Base-by-base conservation (phyloP, 1,140 invertebrate species). In the Drosophila micromelanica region DNA sequence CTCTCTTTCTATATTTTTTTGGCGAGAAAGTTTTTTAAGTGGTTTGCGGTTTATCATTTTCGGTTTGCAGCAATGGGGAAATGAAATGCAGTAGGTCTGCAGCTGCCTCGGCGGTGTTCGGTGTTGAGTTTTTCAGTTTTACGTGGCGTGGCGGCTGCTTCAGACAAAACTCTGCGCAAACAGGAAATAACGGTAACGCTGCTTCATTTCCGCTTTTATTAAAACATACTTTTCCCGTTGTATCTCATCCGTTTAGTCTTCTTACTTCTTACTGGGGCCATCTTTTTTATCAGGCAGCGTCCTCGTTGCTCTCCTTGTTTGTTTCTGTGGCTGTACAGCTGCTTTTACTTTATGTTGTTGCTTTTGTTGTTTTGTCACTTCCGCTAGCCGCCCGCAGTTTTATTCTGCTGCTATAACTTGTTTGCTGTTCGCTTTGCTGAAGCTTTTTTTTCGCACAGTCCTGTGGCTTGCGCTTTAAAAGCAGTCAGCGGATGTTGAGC, bases 161-260 rank as follows among this genome's bases (percentile, higher is more conserved):
- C 84, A 78, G 89, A 89, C 80, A 84, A 72, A 89, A 89, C 85
- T 90, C 76, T 70, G 76, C 76, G 67, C 76, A 80, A 90, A 84
- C 85, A 84, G 84, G 84, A 89, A 89, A 89, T 89, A 90, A 89
- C 80, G 84, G 84, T 89, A 89, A 84, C 84, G 84, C 80, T 84
- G 84, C 76, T 90, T 89, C 84, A 89, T 89, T 90, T 89, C 84
- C 84, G 85, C 80, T 90, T 89, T 89, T 89, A 89, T 89, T 89
- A 89, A 89, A 89, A 89, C 84, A 89, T 89, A 89, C 84, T 89
- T 89, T 89, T 75, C 76, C 65, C 84, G 84, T 90, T 84, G 76
- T 87, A 84, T 80, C 84, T 80, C 81, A 89, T 89, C 79, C 85
- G 79, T 55, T 69, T 35, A 51, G 49, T 60, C 46, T 52, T 69